Evolutionary conservation across 2,113 vertebrate genomes (phyloP).

Genomic region (Brevimyrus niger): DNA sequence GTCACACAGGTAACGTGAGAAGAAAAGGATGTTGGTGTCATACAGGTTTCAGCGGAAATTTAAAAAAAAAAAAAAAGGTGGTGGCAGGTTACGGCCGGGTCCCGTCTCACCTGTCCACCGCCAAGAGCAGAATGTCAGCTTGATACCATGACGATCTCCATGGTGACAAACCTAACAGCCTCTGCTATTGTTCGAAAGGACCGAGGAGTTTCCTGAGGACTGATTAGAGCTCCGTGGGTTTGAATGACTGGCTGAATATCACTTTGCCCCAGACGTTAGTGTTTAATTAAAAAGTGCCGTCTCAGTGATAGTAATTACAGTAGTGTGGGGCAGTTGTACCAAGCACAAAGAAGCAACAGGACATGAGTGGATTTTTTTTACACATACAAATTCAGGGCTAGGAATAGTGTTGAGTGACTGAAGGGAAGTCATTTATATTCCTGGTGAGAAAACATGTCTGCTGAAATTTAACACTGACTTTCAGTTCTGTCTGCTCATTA

Average conservation of each 20-base stretch:
- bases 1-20: background rate
- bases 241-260: background rate
- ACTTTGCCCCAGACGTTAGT: background rate
- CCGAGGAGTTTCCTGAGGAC: slow-evolving; percentile 41
- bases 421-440: background rate
- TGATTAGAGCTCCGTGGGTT: background rate
- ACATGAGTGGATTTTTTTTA: background rate
- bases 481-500: background rate
- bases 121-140: slow-evolving; percentile 46
- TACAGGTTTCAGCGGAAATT: background rate
- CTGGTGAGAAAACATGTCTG: background rate
- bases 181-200: slow-evolving; percentile 23
- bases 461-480: background rate
- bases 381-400: background rate
- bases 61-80: background rate
- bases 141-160: slow-evolving; percentile 50
- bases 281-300: background rate
- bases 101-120: slow-evolving; percentile 42
- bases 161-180: slow-evolving; percentile 49
- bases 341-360: background rate
- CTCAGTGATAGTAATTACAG: background rate
- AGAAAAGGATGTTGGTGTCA: background rate
- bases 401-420: background rate
- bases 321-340: background rate
- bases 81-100: background rate